phyloP scores from a whole-genome alignment of 2,797 vertebrate species.

The Merluccius polli region DNA sequence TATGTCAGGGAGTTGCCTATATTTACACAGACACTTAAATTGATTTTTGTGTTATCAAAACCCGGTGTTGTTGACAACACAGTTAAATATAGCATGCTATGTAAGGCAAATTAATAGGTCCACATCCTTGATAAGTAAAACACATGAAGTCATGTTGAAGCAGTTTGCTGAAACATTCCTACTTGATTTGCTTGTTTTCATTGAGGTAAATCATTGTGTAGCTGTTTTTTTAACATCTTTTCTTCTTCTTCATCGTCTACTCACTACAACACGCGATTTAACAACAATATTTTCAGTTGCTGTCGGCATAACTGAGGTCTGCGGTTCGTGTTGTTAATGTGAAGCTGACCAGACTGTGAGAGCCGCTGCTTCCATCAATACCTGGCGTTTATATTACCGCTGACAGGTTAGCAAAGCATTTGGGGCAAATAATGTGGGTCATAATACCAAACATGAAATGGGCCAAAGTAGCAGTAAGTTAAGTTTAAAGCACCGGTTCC shows the following conservation, averaged over 20 bases:
- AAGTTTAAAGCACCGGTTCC: not conserved
- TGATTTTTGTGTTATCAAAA: not conserved
- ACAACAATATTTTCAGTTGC: not conserved
- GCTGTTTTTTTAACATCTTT: not conserved
- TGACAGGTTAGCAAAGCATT: not conserved
- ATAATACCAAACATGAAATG: not conserved
- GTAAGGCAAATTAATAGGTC: not conserved
- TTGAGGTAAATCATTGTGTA: not conserved
- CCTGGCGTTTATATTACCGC: not conserved
- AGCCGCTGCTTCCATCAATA: not conserved
- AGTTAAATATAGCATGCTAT: not conserved
- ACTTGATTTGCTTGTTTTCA: not conserved
- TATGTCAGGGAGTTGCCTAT: not conserved
- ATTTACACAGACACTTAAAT: not conserved
- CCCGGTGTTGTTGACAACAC: not conserved
- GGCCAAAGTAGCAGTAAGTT: not conserved
- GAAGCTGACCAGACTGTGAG: not conserved
- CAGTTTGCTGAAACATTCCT: not conserved
- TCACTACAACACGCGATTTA: too few relatives aligned
- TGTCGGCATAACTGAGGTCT: not conserved
- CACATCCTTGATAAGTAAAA: not conserved
- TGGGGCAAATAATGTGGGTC: not conserved
- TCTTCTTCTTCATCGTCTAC: too few relatives aligned
- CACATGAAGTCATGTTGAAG: not conserved
- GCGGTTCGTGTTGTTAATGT: not conserved